Conservation (phyloP, 2,113 vertebrate genomes). For the Ammodytes dubius region DNA sequence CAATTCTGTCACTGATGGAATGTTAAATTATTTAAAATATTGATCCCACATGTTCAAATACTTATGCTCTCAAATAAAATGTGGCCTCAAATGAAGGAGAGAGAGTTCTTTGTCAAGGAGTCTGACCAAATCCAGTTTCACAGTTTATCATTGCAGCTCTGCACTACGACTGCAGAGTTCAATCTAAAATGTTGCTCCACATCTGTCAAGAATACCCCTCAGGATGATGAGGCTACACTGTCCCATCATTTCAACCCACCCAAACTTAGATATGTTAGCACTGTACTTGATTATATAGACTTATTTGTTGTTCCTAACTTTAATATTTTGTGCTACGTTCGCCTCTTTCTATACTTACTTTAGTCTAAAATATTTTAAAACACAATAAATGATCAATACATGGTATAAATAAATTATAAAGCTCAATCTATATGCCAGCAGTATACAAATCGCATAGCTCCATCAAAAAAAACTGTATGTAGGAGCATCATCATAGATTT, state of each 20-base stretch:
- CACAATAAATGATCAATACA: not conserved
- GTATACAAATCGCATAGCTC: not conserved
- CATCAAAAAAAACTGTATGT: not conserved
- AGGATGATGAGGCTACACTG: not conserved
- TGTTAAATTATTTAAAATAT: not conserved
- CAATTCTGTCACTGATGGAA: not conserved
- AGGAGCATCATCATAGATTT: not conserved
- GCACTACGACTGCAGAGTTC: not conserved
- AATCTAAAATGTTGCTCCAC: not conserved
- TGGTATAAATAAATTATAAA: not conserved
- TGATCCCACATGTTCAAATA: not conserved
- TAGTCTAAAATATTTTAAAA: not conserved
- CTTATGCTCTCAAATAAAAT: constrained; percentile 6
- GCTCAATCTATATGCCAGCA: not conserved
- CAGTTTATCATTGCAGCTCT: not conserved
- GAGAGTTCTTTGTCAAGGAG: not conserved
- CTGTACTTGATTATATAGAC: not conserved
- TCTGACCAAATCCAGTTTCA: constrained; percentile 18
- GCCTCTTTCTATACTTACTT: not conserved
- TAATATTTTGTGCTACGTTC: not conserved
- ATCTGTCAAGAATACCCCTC: not conserved
- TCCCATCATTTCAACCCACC: not conserved
- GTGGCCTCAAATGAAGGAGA: constrained; percentile 25
- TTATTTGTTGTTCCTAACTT: not conserved
- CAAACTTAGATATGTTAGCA: not conserved